Base-by-base conservation (phyloP, 2,113 vertebrate species). In the Haliaeetus leucogaster region DNA sequence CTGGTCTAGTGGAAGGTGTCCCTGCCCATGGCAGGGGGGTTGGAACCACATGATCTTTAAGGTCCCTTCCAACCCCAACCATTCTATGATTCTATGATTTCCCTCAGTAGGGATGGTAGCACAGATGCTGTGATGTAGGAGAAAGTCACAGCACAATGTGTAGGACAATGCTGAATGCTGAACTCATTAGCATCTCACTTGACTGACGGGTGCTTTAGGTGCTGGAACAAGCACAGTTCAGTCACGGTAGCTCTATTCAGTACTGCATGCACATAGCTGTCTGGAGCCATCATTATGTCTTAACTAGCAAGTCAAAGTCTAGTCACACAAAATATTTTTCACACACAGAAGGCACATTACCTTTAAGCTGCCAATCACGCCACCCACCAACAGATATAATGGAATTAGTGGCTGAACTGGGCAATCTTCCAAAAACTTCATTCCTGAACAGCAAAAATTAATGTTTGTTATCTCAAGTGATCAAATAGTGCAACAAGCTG, bases 401-500 rank as follows among this genome's bases (percentile, higher is more conserved):
- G 97, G 98, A 96, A 98, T 98, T 95, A 97, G 95, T 81, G 98
- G 98, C 79, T 98, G 97, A 68, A 97, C 95, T 56, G 98, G 98
- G 68, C 97, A 97, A 72, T 97, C 95, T 55, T 98, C 97, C 94
- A 98, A 82, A 93, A 97, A 96, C 97, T 97, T 98, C 96, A 98
- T 97, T 95, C 98, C 98, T 98, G 59, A 82, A 89, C 1, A 56
- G 42, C n/a, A 92, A 94, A 95, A 90, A 89, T 70, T 59, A 89
- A 85, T 55, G 59, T 90, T 74, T 86, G 72, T 95, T 97, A 95
- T 89, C 52, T 80, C 38, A 38, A 77, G 66, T 53, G 52, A 67
- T 74, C 72, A 84, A 82, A 48, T 11, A 82, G 10, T 40, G 42
- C 47, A 77, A 53, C 20, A 71, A 92, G 48, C 52, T 85, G 29